Percentiles rank a stretch among this genome's conserved stretches.
phyloP scores from a whole-genome alignment of 2,888 invertebrate genomes.

The Cerceris ruficornis region DNA sequence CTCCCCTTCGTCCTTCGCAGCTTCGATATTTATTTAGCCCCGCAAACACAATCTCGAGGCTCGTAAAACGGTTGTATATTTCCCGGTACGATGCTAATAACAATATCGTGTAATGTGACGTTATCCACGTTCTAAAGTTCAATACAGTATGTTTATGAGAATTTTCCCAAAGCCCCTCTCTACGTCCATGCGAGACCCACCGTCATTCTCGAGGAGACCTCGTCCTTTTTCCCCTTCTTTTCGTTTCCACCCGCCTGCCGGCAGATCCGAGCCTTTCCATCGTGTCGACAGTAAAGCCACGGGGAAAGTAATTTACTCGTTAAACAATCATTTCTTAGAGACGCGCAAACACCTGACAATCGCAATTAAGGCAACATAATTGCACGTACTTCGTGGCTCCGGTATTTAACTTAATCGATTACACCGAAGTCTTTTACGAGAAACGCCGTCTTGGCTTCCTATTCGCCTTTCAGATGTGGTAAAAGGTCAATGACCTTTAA shows the following conservation, averaged over 20 bases:
- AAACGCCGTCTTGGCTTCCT: too few relatives aligned
- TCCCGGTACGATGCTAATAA: slow-evolving; percentile 14
- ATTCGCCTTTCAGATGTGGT: too few relatives aligned
- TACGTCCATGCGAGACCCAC: neutral
- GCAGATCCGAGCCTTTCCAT: too few relatives aligned
- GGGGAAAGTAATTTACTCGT: slow-evolving; percentile 27
- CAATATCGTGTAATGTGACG: slow-evolving; percentile 22
- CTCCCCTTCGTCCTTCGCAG: neutral
- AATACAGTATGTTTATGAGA: slow-evolving; percentile 24
- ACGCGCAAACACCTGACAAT: slow-evolving; percentile 42
- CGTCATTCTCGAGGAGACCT: neutral
- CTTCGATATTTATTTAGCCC: slow-evolving; percentile 34
- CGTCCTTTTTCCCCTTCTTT: neutral
- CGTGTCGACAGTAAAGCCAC: neutral
- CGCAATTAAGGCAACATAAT: slow-evolving; percentile 43
- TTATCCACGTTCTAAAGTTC: slow-evolving; percentile 5
- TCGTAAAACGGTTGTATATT: slow-evolving; percentile 18
- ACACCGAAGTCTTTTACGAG: too few relatives aligned
- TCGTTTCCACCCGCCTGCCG: neutral
- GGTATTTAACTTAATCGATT: slow-evolving; percentile 19
- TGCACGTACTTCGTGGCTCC: slow-evolving; percentile 24
- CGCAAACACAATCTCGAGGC: slow-evolving; percentile 2
- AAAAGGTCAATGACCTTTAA: too few relatives aligned
- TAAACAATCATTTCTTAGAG: slow-evolving; percentile 47
- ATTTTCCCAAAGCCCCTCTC: slow-evolving; percentile 10